Evolutionary conservation across 2,888 invertebrate genomes (phyloP), one percentile per base, ranked within the genome.

Genomic region (Coleophora flavipennella): DNA sequence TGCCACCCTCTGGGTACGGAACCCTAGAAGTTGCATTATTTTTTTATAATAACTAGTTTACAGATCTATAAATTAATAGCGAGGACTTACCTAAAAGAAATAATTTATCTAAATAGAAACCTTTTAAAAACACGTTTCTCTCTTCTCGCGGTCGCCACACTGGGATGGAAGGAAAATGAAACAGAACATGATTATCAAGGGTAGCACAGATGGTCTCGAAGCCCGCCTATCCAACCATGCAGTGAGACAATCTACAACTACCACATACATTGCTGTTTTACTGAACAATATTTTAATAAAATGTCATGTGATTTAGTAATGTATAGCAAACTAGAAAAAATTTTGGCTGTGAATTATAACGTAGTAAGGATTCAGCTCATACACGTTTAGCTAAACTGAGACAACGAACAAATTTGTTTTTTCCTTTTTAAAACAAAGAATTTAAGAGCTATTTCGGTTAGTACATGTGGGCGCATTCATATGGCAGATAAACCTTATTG

Each of bases 181-280:
- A 72, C 60, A 59, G 56, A 60, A 59, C 72, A 68, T 65, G 69
- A 68, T 71, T 73, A 73, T 72, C 67, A 72, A 72, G 69, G 61
- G 10, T 51, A 54, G 59, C 68, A 68, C 76, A 77, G 74, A 72
- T 76, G 76, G 68, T 64, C 55, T 56, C 49, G 42, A 38, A 38
- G 41, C 40, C 46, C 46, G 50, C 49, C 38, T 45, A 42, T 41
- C 41, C 32, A 50, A 51, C 53, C 49, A 54, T 50, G 46, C 45
- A 48, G 42, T 44, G 14, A 27, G 35, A 37, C 20, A 2, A 35
- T 14, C 27, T n/a, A 11, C 13, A 26, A 26, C 13, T 27, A 13
- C 12, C 9, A 2, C 26, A 3, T 59, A 45, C 67, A 72, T 62
- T 50, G 49, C 58, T 34, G 43, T 2, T 35, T 48, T 35, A 10